Evolutionary conservation across 2,797 vertebrate genomes (phyloP), one percentile per base, ranked within the genome.

Genomic region (Muraenolepis orangiensis): DNA sequence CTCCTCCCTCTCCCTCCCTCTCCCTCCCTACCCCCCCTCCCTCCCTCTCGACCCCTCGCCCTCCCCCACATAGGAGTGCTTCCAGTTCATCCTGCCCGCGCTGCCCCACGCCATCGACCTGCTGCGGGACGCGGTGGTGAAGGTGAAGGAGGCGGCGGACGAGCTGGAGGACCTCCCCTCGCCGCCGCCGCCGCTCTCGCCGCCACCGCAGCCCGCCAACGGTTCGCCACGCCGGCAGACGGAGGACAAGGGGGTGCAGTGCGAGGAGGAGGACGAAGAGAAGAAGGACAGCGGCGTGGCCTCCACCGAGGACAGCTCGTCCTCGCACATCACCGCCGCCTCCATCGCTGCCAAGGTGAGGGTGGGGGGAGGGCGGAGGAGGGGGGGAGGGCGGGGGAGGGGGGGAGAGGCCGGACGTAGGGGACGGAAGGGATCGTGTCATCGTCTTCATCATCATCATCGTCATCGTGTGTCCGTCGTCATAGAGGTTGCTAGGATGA

Each of bases 201-300:
- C 98, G 78, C 98, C 98, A 74, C 96, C 96, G 81, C 95, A 97
- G 74, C 96, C 96, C 81, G 95, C 95, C 80, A 94, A 95, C 90
- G 96, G 95, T 86, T 97, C 96, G 87, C 96, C 96, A 68, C 95
- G 94, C 86, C 95, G 96, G 80, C 96, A 97, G 85, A 99, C 97
- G 1, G 97, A 98, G 92, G 98, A 99, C 90, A 98, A 98, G 93
- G 98, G 98, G 61, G 96, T 99, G 79, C 98, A 99, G 77, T 99
- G 98, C 78, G 97, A 99, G 89, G 98, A 99, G 86, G 97, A 99
- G 85, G 98, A 99, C 77, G 98, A 99, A 88, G 97, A 98, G 89
- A 99, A 99, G 92, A 99, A 99, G 91, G 98, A 99, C 85, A 99
- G 98, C 2, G 98, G 98, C 40, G 96, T 99, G 91, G 97, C 98